Evolutionary conservation across 2,113 vertebrate genomes (phyloP).

Genomic region (Stictonetta naevosa): DNA sequence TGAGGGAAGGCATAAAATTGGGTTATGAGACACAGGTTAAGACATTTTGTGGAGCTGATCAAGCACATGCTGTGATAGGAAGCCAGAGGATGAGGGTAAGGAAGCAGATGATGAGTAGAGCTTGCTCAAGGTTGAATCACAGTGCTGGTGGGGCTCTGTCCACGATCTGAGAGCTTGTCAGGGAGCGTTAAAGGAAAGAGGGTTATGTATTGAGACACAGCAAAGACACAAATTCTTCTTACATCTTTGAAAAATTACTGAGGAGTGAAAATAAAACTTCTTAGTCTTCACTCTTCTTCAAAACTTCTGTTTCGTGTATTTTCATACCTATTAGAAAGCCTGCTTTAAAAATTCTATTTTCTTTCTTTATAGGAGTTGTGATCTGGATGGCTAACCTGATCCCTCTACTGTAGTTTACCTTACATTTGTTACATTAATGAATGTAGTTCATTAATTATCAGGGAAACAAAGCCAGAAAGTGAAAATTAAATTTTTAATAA

Average conservation of each 20-base stretch:
- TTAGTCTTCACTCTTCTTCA: neutral
- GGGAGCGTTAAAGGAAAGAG: neutral
- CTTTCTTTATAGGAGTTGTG: no score
- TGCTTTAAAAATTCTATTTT: neutral
- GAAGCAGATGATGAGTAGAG: neutral
- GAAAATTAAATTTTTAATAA: neutral
- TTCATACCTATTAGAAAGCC: neutral
- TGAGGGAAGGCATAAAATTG: neutral
- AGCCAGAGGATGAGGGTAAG: neutral
- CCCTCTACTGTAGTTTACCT: neutral
- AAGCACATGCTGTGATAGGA: neutral
- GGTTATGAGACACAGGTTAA: fast-evolving
- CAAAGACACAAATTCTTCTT: neutral
- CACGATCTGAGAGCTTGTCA: fast-evolving
- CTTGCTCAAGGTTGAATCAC: neutral
- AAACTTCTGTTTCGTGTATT: fast-evolving
- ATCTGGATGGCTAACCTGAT: neutral
- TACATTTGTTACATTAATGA: no score
- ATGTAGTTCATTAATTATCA: neutral
- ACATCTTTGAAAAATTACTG: neutral
- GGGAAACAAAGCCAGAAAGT: neutral
- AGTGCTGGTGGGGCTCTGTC: neutral
- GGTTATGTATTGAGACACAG: neutral
- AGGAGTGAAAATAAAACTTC: neutral
- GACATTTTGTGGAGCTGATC: neutral